These are phyloP conservation scores for Schizaphis graminum DNA, from an alignment of 2,888 invertebrate species.

Conservation along the genomic window DNA sequence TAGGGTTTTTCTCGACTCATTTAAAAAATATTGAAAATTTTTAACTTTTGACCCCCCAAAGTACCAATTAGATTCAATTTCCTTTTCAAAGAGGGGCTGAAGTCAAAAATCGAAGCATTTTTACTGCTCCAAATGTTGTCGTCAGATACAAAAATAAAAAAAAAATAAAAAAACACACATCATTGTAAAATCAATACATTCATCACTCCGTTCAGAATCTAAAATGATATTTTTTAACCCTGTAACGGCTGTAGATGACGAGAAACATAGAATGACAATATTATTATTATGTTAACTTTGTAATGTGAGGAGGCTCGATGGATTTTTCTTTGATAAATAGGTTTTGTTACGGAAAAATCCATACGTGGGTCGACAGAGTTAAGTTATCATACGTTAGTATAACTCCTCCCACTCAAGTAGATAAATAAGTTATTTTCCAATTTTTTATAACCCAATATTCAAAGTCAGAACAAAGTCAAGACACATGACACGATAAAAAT, in stretches of 20 bases:
- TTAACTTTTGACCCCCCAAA: too few relatives aligned
- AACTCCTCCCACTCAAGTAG: background rate
- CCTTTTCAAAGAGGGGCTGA: too few relatives aligned
- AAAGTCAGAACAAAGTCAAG: background rate
- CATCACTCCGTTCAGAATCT: too few relatives aligned
- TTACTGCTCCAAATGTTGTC: too few relatives aligned
- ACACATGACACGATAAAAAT: background rate
- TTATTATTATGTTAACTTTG: conserved; percentile 8
- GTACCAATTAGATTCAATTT: too few relatives aligned
- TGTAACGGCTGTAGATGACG: background rate
- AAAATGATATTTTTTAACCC: background rate
- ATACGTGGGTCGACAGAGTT: background rate
- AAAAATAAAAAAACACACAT: too few relatives aligned
- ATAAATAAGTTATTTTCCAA: conserved; percentile 42
- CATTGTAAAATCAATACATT: too few relatives aligned
- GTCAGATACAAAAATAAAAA: too few relatives aligned
- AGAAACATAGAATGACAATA: background rate
- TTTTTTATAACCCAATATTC: conserved; percentile 29
- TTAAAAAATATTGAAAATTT: too few relatives aligned
- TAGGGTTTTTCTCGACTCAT: too few relatives aligned
- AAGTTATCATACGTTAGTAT: background rate
- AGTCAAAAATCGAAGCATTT: too few relatives aligned
- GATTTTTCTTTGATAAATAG: conserved; percentile 35
- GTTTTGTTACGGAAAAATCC: conserved; percentile 24
- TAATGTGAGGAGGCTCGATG: background rate